Base-by-base conservation (phyloP, 2,888 invertebrate species). In the Callyntrura guangdongensis region DNA sequence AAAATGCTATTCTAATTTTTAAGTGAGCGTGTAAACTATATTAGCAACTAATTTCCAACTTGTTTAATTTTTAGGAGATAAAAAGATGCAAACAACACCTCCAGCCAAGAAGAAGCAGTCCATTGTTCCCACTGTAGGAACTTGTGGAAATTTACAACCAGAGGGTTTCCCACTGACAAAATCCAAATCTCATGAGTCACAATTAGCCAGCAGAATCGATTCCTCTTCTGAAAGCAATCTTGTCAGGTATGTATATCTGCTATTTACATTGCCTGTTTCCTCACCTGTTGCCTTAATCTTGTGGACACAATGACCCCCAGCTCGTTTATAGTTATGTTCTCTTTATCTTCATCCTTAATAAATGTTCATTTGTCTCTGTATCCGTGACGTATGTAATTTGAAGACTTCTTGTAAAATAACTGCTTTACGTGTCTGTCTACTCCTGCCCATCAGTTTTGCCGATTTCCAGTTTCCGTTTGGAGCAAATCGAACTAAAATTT, bases 131-230 rank as follows among this genome's bases (percentile, higher is more conserved):
- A 36, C 91, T 56, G 87, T 49, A 56, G 79, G 56, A 94, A 94
- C 17, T 77, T 86, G 94, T 4, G 93, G 93, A 74, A 95, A 94
- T 83, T 94, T 96, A 87, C 94, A 96, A 93, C 95, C 96, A 20
- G 96, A 96, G 92, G 95, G 95, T 82, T 96, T 95, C 94, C 97
- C 97, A 12, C 96, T 98, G 93, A 98, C 97, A 91, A 98, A 98
- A 95, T 98, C 98, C 92, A 97, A 98, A 94, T 98, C 98, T 67
- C 98, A 98, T 95, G 98, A 98, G 95, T 98, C 98, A 14, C 98
- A 98, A 95, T 96, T 98, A 91, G 97, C 96, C 83, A 96, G 96
- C 94, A 95, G 96, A 94, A 95, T 96, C 92, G 96, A 96, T 94
- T 93, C 92, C 9, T 89, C 92, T 4, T 93, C 93, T 0, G 93